These are phyloP conservation scores for Drosophila pachea DNA, from an alignment of 1,140 invertebrate species.

Conservation along the genomic window DNA sequence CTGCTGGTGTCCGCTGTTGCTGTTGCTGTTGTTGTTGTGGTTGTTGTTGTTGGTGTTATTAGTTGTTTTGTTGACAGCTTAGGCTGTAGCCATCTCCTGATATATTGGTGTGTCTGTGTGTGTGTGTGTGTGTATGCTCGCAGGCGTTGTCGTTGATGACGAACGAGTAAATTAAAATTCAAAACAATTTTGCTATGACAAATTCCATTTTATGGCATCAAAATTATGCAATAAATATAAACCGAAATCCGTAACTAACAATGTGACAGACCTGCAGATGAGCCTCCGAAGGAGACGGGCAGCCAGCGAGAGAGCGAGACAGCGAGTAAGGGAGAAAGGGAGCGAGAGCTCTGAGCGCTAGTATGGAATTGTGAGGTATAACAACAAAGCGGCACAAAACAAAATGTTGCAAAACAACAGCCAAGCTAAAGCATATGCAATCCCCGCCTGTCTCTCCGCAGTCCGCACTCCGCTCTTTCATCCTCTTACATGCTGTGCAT, in stretches of 20 bases:
- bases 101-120: neutral
- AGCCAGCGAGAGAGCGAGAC: neutral
- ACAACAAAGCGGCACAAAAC: conserved; percentile 30
- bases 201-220: conserved; percentile 74
- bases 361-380: conserved; percentile 4
- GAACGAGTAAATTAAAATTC: conserved; percentile 75
- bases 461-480: neutral
- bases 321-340: neutral
- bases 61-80: conserved; percentile 33
- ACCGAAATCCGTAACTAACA: conserved; percentile 74
- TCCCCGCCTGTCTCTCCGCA: conserved; percentile 11
- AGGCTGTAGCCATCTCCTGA: conserved; percentile 18
- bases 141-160: conserved; percentile 21
- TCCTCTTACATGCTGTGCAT: neutral
- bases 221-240: conserved; percentile 76
- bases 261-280: conserved; percentile 49
- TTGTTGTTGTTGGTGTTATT: conserved; percentile 12
- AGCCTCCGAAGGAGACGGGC: neutral
- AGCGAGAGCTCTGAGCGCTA: conserved; percentile 9
- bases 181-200: conserved; percentile 68
- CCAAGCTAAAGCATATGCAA: conserved; percentile 60
- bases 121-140: conserved; percentile 15
- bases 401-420: conserved; percentile 35
- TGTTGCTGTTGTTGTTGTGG: conserved; percentile 29
- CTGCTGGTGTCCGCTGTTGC: conserved; percentile 39